phyloP scores from a whole-genome alignment of 1,140 invertebrate species.

The Macrobrachium nipponense region DNA sequence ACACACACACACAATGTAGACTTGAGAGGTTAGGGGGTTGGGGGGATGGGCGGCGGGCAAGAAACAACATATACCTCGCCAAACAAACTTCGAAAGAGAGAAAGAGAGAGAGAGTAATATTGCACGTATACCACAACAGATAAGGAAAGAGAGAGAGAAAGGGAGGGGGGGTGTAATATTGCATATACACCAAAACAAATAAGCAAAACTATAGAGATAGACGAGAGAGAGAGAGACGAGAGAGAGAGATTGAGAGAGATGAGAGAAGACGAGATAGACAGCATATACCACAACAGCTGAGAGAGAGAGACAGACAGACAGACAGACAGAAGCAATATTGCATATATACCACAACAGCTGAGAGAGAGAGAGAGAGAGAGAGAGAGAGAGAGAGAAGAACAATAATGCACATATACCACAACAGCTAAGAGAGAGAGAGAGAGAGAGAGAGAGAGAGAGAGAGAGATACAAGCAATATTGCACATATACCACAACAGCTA shows the following conservation, averaged over 20 bases:
- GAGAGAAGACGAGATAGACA: not conserved
- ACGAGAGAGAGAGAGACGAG: not conserved
- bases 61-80: not conserved
- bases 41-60: too few species aligned
- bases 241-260: too few species aligned
- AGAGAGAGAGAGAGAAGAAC: not conserved
- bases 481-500: too few species aligned
- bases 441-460: not conserved
- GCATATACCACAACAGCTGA: not conserved
- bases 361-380: not conserved
- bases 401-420: not conserved
- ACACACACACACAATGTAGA: too few species aligned
- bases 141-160: not conserved
- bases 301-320: not conserved
- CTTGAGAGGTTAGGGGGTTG: not conserved
- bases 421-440: not conserved
- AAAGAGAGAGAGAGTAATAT: not conserved
- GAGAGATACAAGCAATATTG: too few species aligned
- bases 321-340: too few species aligned
- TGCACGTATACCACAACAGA: too few species aligned
- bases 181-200: not conserved
- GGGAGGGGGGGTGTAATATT: not conserved
- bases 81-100: not conserved
- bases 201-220: not conserved
- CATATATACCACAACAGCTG: too few species aligned